These are phyloP conservation scores for Digitonthophagus gazella DNA, from an alignment of 2,888 invertebrate genomes.

Conservation along the genomic window DNA sequence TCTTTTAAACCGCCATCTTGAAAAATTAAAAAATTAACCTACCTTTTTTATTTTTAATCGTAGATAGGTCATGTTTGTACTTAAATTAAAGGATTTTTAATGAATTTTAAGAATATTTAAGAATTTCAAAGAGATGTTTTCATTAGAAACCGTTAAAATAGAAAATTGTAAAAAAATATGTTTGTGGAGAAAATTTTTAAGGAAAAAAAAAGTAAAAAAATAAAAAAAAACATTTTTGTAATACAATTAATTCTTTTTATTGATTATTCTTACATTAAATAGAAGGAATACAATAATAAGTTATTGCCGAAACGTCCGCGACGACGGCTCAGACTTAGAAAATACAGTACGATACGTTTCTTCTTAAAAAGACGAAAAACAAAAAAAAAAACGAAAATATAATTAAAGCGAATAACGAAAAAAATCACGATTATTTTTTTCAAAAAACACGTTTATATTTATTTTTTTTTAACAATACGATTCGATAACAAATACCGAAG, in stretches of 20 bases:
- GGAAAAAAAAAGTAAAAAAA: background rate
- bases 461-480: conserved; percentile 3
- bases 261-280: conserved; percentile 40
- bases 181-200: no score
- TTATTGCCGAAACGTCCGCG: conserved; percentile 41
- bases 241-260: conserved; percentile 4
- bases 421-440: conserved; percentile 38
- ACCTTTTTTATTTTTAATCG: no score
- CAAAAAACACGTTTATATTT: background rate
- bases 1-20: no score
- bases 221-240: background rate
- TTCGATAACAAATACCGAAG: conserved; percentile 8
- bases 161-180: no score
- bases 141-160: no score
- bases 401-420: conserved; percentile 21
- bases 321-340: conserved; percentile 47
- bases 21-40: no score
- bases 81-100: no score
- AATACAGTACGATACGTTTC: conserved; percentile 44
- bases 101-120: no score
- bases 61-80: no score
- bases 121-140: no score
- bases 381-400: conserved; percentile 22
- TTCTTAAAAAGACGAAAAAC: background rate
- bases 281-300: conserved; percentile 47